These are phyloP conservation scores for Drosophila yooni DNA, from an alignment of 2,888 invertebrate species.

Conservation along the genomic window DNA sequence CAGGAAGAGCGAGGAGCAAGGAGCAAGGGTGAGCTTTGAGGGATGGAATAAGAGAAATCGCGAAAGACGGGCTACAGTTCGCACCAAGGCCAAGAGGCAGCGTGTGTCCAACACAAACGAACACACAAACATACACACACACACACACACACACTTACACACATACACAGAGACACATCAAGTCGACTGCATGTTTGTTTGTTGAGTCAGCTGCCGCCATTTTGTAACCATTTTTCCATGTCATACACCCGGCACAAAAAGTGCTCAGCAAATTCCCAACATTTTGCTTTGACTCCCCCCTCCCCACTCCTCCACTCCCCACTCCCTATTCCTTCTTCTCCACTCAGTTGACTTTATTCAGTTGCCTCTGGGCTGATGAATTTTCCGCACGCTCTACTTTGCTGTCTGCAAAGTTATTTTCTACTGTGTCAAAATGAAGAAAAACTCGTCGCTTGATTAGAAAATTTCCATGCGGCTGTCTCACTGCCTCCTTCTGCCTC, in stretches of 20 bases:
- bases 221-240: constrained; percentile 75
- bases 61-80: constrained; percentile 60
- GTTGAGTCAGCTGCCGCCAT: constrained; percentile 78
- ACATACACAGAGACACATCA: background rate
- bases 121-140: constrained; percentile 12
- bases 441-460: constrained; percentile 69
- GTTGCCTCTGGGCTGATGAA: constrained; percentile 67
- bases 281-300: constrained; percentile 8
- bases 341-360: constrained; percentile 27
- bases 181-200: constrained; percentile 45
- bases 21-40: background rate
- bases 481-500: background rate
- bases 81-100: constrained; percentile 63
- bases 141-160: background rate
- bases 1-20: background rate
- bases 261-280: constrained; percentile 5
- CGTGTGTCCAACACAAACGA: constrained; percentile 36
- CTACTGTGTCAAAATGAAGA: constrained; percentile 51
- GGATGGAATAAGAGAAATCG: constrained; percentile 18
- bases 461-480: constrained; percentile 32
- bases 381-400: constrained; percentile 57
- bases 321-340: background rate
- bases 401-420: constrained; percentile 68
- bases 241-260: constrained; percentile 63
- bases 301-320: background rate